A percentile compares a stretch with the other conserved stretches of the same genome.
These are phyloP conservation scores for Meandrusa payeni DNA, from an alignment of 2,888 invertebrate species.

Conservation along the genomic window DNA sequence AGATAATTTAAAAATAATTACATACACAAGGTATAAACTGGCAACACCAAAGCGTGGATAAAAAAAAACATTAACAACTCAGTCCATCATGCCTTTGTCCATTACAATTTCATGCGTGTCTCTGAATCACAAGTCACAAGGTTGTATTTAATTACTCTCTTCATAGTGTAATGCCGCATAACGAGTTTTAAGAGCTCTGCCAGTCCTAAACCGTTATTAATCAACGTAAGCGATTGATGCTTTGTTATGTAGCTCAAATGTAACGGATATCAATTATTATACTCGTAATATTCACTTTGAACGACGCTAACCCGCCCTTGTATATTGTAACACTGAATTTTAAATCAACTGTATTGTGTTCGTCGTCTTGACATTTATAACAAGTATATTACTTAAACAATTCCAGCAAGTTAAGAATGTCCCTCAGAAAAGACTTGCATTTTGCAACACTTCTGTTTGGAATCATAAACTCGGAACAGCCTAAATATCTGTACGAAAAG, in stretches of 20 bases:
- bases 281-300: conserved; percentile 16
- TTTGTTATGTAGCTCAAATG: conserved; percentile 21
- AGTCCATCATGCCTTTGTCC: conserved; percentile 14
- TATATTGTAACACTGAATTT: conserved; percentile 2
- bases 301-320: not conserved
- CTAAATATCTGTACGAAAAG: too few relatives aligned
- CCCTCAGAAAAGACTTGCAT: too few relatives aligned
- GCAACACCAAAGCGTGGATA: not conserved
- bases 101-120: conserved; percentile 30
- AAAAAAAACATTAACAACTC: conserved; percentile 2
- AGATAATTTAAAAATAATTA: too few relatives aligned
- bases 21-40: too few relatives aligned
- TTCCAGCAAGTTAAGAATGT: too few relatives aligned
- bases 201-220: conserved; percentile 49
- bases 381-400: too few relatives aligned
- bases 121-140: conserved; percentile 30
- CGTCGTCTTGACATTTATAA: too few relatives aligned
- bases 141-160: conserved; percentile 37
- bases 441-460: too few relatives aligned
- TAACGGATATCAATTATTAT: conserved; percentile 18
- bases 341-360: not conserved
- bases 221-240: conserved; percentile 42
- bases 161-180: conserved; percentile 33
- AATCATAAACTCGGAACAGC: too few relatives aligned
- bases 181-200: conserved; percentile 18